phyloP scores from a whole-genome alignment of 30 jellyfish, hydroid and myxozoan species.

The Chironex yamaguchii region DNA sequence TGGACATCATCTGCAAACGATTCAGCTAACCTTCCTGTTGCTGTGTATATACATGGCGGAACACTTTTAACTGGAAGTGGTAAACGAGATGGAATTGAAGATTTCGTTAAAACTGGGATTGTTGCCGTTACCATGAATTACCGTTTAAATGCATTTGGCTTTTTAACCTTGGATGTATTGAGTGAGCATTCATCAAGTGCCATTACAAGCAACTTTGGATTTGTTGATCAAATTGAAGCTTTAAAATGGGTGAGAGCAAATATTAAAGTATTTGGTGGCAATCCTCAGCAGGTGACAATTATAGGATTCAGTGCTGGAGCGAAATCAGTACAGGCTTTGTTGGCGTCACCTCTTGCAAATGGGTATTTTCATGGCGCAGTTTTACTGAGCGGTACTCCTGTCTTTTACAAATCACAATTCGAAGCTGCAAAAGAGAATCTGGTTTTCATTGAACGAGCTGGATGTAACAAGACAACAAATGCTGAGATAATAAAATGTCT shows the following conservation, averaged over 20 bases:
- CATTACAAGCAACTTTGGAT: conserved; percentile 80
- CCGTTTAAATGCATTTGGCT: conserved; percentile 84
- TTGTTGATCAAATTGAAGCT: conserved; percentile 80
- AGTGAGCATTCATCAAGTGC: conserved; percentile 12
- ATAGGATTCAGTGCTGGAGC: conserved; percentile 85
- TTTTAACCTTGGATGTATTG: conserved; percentile 66
- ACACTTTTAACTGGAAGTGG: conserved; percentile 25
- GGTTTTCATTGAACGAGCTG: conserved; percentile 42
- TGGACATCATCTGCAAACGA: conserved; percentile 58
- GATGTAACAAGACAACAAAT: conserved; percentile 21
- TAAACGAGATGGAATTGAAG: conserved; percentile 54
- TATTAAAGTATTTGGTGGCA: conserved; percentile 77
- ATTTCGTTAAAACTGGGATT: conserved; percentile 53
- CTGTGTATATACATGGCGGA: conserved; percentile 87
- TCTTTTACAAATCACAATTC: conserved; percentile 26
- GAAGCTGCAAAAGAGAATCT: conserved; percentile 73
- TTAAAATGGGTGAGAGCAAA: conserved; percentile 73
- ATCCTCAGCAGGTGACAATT: conserved; percentile 71
- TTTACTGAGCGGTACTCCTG: conserved; percentile 81
- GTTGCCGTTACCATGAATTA: conserved; percentile 79
- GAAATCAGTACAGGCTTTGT: conserved; percentile 65
- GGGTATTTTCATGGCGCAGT: conserved; percentile 70
- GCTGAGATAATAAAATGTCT: conserved; percentile 31
- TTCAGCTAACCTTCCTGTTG: conserved; percentile 61
- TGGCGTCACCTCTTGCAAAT: conserved; percentile 74